Conservation (phyloP, 2,888 invertebrate species). For the Hirudinaria manillensis region DNA sequence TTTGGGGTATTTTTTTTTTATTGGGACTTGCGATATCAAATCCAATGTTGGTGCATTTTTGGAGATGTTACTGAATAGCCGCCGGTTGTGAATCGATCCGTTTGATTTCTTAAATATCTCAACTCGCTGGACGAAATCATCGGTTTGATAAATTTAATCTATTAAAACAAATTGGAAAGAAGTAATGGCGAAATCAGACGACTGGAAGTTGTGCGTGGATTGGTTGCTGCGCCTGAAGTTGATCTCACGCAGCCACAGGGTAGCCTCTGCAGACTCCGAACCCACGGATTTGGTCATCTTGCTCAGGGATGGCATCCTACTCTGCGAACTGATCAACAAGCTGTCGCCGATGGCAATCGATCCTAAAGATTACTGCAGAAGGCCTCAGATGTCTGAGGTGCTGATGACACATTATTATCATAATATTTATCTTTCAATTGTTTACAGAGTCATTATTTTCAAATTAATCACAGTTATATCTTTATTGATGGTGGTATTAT, state of each 20-base stretch:
- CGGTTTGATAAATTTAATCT: too few relatives aligned
- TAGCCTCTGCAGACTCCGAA: slow-evolving; percentile 70
- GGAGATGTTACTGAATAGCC: too few relatives aligned
- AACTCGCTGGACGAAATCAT: too few relatives aligned
- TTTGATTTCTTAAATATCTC: too few relatives aligned
- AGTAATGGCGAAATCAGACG: slow-evolving; percentile 43
- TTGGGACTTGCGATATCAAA: too few relatives aligned
- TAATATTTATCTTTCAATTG: neutral
- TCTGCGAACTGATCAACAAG: slow-evolving; percentile 83
- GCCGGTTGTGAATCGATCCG: too few relatives aligned
- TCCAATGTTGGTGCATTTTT: too few relatives aligned
- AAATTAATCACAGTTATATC: neutral
- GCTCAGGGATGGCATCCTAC: slow-evolving; percentile 80
- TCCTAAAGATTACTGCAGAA: slow-evolving; percentile 84
- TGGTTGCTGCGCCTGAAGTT: slow-evolving; percentile 86
- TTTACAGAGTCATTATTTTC: neutral
- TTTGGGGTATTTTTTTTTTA: too few relatives aligned
- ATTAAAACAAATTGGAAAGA: too few relatives aligned
- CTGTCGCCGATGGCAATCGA: slow-evolving; percentile 81
- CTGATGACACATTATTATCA: neutral
- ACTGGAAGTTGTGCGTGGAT: slow-evolving; percentile 81
- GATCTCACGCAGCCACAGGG: slow-evolving; percentile 78
- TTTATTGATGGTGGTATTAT: neutral
- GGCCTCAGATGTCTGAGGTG: slow-evolving; percentile 93
- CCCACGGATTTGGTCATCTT: slow-evolving; percentile 74